A percentile compares a stretch with the other conserved stretches of the same genome.
These are phyloP conservation scores for Petrophora chlorosata DNA, from an alignment of 2,888 invertebrate species.

Conservation along the genomic window DNA sequence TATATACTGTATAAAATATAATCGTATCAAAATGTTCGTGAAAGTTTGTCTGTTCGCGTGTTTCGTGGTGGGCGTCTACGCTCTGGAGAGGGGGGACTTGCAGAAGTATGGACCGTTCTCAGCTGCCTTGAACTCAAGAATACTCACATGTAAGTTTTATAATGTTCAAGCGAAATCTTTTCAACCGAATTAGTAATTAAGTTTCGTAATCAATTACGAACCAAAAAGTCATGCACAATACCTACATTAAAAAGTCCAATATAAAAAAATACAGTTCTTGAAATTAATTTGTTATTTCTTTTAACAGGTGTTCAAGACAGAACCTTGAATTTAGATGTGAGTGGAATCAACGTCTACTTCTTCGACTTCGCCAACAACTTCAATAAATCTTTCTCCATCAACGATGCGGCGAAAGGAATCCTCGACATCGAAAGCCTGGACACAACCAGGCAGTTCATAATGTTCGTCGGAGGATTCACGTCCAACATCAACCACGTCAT, in stretches of 20 bases:
- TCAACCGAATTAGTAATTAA: no score
- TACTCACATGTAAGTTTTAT: constrained; percentile 13
- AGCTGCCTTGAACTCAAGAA: constrained; percentile 13
- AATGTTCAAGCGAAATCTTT: no score
- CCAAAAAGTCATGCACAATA: not conserved
- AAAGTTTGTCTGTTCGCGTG: constrained; percentile 10
- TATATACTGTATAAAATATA: not conserved
- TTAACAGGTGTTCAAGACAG: constrained; percentile 60
- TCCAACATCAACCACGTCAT: constrained; percentile 67
- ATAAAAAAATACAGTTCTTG: not conserved
- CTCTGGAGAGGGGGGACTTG: constrained; percentile 16
- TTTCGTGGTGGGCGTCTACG: constrained; percentile 7
- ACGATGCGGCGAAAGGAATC: constrained; percentile 61
- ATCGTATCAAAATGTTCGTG: constrained; percentile 14
- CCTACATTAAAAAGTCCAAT: no score
- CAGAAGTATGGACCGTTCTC: constrained; percentile 20
- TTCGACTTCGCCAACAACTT: constrained; percentile 60
- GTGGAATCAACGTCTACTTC: constrained; percentile 62
- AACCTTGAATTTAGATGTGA: constrained; percentile 59
- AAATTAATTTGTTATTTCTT: not conserved
- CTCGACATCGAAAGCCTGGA: constrained; percentile 53
- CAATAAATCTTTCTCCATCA: constrained; percentile 52
- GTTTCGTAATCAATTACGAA: no score
- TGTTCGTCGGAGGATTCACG: constrained; percentile 71
- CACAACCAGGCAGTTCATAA: constrained; percentile 57